A percentile compares a stretch with the other conserved stretches of the same genome.
Evolutionary conservation across 2,113 vertebrate genomes (phyloP).

Genomic region (Chlorodrepanis virens): DNA sequence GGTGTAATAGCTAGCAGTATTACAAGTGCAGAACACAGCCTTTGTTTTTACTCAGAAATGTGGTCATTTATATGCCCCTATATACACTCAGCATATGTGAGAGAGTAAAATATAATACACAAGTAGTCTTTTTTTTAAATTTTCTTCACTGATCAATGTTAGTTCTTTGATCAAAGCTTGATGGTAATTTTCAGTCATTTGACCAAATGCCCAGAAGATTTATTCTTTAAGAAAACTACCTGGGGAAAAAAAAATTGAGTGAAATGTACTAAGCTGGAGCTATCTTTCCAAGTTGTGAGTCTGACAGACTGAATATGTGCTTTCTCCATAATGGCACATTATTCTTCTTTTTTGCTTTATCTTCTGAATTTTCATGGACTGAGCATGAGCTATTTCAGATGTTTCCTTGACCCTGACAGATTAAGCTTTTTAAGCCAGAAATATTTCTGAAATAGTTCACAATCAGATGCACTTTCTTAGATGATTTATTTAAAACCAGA

Average conservation of each 20-base stretch:
- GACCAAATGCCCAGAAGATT: background rate
- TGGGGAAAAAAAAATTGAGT: fast-evolving
- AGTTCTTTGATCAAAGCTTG: background rate
- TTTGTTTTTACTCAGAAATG: background rate
- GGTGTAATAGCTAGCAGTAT: background rate
- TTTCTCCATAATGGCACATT: background rate
- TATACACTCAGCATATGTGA: background rate
- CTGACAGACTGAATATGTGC: background rate
- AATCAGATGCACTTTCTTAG: background rate
- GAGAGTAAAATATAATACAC: background rate
- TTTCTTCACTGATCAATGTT: background rate
- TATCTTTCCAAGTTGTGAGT: background rate
- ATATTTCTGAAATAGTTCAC: background rate
- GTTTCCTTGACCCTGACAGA: background rate
- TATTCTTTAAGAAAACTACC: background rate
- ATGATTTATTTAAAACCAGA: background rate
- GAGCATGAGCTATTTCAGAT: background rate
- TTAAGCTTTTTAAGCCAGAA: background rate
- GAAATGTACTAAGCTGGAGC: background rate
- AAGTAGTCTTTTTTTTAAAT: background rate
- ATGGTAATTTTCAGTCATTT: background rate
- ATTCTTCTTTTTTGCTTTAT: background rate
- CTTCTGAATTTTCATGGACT: background rate
- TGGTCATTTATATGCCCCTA: background rate
- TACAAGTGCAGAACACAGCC: background rate